Base-by-base conservation (phyloP, 2,113 vertebrate species). In the Machaerirhynchus nigripectus region DNA sequence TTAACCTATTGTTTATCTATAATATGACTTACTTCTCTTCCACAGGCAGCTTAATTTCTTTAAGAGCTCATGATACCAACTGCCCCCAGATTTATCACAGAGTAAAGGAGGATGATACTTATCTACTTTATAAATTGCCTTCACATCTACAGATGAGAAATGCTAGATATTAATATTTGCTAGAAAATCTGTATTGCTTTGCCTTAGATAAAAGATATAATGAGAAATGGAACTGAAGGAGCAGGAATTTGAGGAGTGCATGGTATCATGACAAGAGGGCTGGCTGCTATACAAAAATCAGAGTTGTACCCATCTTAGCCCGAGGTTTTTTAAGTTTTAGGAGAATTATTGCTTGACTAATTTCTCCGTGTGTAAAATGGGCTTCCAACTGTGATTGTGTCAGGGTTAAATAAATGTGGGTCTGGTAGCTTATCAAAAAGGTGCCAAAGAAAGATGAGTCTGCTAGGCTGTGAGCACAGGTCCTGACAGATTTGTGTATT, bases 351-450 rank as follows among this genome's bases (percentile, higher is more conserved):
- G 56, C 55, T 88, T 91, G 35, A 76, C 76, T 96, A 92, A 93
- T 96, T 96, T 95, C 63, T 70, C 47, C 18, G 6, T 85, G 67
- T 87, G 42, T 89, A 95, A 93, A 94, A 95, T 50, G 81, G 57
- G 80, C 13, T 95, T 93, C 83, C 55, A 91, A 33, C 50, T 46
- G 86, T 64, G 57, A 89, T 71, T 74, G 50, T 85, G 78, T 93
- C 94, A 77, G 50, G 71, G 75, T 85, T 96, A 94, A 95, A 95
- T 88, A 93, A 95, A 88, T 96, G 23, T 93, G 87, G 63, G 40
- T 63, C 22, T 84, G 88, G 39, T 70, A 94, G 46, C 28, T 68
- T 93, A 96, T 92, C 63, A 94, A 90, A 97, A 87, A 55, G 76
- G 31, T 76, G 67, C 52, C 74, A 89, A 88, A 84, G 73, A 69